Conservation (phyloP, 1,140 invertebrate species). For the Muscidifurax raptorellus region DNA sequence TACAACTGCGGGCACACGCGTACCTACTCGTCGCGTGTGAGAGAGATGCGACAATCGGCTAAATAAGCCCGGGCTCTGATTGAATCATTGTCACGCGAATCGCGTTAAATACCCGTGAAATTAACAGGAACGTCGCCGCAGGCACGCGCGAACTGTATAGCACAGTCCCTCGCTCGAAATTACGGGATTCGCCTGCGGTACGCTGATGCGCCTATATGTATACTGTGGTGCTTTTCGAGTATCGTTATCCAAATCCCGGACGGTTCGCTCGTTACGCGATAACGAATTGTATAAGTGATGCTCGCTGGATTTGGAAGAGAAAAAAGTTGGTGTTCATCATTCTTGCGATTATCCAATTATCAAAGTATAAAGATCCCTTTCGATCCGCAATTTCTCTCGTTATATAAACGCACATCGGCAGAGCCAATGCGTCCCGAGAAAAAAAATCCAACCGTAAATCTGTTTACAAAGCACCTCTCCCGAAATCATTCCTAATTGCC, state of each 20-base stretch:
- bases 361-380: too few species aligned
- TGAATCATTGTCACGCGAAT: slow-evolving; percentile 70
- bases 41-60: slow-evolving; percentile 45
- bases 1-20: not conserved
- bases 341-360: too few species aligned
- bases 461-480: not conserved
- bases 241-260: slow-evolving; percentile 19
- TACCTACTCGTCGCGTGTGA: not conserved
- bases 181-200: not conserved
- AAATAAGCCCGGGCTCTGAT: slow-evolving; percentile 69
- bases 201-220: not conserved
- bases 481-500: not conserved
- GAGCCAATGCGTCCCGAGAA: too few species aligned
- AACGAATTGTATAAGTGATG: not conserved
- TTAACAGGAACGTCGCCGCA: slow-evolving; percentile 64
- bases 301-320: too few species aligned
- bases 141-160: not conserved
- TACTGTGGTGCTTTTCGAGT: not conserved
- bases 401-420: too few species aligned
- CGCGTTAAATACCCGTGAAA: slow-evolving; percentile 74
- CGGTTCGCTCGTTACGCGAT: not conserved
- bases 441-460: not conserved
- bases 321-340: too few species aligned
- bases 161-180: not conserved
- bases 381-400: too few species aligned